phyloP scores from a whole-genome alignment of 2,797 vertebrate genomes.

The Hydrolagus colliei region DNA sequence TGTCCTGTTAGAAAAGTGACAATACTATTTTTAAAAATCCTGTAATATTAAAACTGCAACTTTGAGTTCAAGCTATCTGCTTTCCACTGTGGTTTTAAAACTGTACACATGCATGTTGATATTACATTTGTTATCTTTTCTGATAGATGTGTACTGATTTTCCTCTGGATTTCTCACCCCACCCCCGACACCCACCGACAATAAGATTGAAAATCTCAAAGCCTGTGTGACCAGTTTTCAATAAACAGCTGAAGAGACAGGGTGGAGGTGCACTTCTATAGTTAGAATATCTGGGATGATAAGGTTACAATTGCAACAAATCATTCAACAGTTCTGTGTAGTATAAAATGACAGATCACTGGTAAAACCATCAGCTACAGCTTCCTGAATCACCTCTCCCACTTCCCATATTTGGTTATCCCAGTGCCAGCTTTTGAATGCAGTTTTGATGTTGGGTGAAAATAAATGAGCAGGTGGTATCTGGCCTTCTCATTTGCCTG shows the following conservation, averaged over 20 bases:
- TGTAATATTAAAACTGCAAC: neutral
- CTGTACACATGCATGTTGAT: neutral
- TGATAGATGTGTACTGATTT: neutral
- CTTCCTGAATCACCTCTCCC: neutral
- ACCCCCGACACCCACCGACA: too few relatives aligned
- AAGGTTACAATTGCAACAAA: constrained; percentile 5
- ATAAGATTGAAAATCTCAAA: neutral
- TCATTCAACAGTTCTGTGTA: constrained; percentile 13
- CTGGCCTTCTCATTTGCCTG: constrained; percentile 25
- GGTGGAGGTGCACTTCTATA: neutral
- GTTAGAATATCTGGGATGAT: constrained; percentile 4
- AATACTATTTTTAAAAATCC: neutral
- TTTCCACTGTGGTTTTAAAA: neutral
- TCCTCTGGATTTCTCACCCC: neutral
- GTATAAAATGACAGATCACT: constrained; percentile 4
- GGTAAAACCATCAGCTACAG: constrained; percentile 9
- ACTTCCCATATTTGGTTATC: constrained; percentile 11
- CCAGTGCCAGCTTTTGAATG: constrained; percentile 11
- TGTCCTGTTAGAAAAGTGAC: neutral
- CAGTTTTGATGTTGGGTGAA: constrained; percentile 21
- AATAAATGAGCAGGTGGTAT: constrained; percentile 18
- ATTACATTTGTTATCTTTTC: neutral
- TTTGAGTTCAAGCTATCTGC: neutral
- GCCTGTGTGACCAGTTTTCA: constrained; percentile 7
- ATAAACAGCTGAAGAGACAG: neutral